These are phyloP conservation scores for Mus pahari DNA, from an alignment of 2,113 vertebrate species.

Conservation along the genomic window DNA sequence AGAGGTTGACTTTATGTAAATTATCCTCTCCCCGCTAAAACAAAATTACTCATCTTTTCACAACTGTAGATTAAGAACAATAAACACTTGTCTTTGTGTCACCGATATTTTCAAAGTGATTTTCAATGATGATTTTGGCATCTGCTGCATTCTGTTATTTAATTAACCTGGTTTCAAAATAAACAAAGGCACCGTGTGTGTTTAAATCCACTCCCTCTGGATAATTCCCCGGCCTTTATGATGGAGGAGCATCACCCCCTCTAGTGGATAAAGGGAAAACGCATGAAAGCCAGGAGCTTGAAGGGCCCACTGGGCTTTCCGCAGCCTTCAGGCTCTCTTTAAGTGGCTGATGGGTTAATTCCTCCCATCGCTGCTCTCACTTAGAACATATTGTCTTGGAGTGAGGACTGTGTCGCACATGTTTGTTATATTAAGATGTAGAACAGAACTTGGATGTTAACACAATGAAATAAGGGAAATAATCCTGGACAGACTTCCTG, in stretches of 20 bases:
- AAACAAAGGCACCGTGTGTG: conserved; percentile 52
- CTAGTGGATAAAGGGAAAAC: conserved; percentile 85
- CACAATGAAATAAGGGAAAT: conserved; percentile 89
- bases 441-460: conserved; percentile 87
- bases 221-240: conserved; percentile 21
- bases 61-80: background rate
- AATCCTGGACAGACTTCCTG: conserved; percentile 87
- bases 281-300: background rate
- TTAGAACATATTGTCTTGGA: conserved; percentile 38
- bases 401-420: conserved; percentile 66
- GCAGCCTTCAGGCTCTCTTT: background rate
- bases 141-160: conserved; percentile 61
- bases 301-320: background rate
- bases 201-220: conserved; percentile 69
- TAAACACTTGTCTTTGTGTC: conserved; percentile 74
- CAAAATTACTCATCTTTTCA: conserved; percentile 33
- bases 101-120: conserved; percentile 76
- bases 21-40: conserved; percentile 60
- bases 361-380: background rate
- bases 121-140: conserved; percentile 52
- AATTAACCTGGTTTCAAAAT: conserved; percentile 76
- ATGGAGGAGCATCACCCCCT: conserved; percentile 82
- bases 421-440: conserved; percentile 86
- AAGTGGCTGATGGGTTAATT: conserved; percentile 52
- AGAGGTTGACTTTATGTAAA: conserved; percentile 51